These are phyloP conservation scores for Netelia fuscicornis DNA, from an alignment of 2,888 invertebrate species.

Conservation along the genomic window DNA sequence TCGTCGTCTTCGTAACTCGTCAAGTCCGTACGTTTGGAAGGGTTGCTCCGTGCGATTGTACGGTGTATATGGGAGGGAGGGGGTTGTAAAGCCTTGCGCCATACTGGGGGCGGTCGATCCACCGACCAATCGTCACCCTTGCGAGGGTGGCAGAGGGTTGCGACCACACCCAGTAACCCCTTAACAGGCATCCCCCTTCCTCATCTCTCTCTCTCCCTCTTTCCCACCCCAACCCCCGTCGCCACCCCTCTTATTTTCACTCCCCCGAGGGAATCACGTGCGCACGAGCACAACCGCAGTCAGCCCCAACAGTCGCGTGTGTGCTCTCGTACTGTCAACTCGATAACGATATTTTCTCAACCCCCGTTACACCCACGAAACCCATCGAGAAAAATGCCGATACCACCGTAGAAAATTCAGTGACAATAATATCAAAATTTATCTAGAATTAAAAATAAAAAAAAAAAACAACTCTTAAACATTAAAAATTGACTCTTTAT, in stretches of 20 bases:
- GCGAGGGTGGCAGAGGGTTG: conserved; percentile 77
- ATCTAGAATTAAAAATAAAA: no score
- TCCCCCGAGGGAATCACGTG: conserved; percentile 80
- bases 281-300: conserved; percentile 79
- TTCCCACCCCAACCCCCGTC: conserved; percentile 64
- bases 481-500: no score
- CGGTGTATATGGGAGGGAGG: conserved; percentile 1
- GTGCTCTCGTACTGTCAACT: conserved; percentile 74
- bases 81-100: conserved; percentile 75
- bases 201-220: conserved; percentile 61
- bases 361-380: conserved; percentile 11
- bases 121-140: conserved; percentile 78
- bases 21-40: background rate
- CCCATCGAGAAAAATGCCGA: background rate
- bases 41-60: conserved; percentile 5
- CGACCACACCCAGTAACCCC: conserved; percentile 73
- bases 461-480: no score
- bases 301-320: conserved; percentile 77
- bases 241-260: conserved; percentile 73
- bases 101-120: conserved; percentile 82
- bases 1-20: conserved; percentile 35
- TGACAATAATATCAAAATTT: no score
- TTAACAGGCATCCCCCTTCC: conserved; percentile 61
- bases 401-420: no score
- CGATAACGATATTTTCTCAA: conserved; percentile 27